Evolutionary conservation across 2,888 invertebrate genomes (phyloP).

Genomic region (Acleris emargana): DNA sequence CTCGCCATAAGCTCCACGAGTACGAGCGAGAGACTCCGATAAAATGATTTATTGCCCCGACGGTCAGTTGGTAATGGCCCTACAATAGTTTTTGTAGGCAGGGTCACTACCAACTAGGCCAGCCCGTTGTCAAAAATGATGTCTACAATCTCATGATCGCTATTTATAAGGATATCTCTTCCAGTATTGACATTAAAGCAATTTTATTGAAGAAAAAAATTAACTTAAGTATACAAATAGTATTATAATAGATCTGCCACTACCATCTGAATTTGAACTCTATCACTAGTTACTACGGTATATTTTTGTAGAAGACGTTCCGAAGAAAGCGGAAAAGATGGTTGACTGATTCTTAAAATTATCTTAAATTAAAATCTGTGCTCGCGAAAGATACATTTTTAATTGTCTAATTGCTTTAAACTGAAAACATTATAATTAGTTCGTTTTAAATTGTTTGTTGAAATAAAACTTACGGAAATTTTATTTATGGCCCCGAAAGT

Average conservation of each 20-base stretch:
- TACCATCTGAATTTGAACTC: background rate
- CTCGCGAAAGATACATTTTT: conserved; percentile 22
- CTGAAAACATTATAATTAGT: background rate
- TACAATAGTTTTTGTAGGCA: too few species aligned
- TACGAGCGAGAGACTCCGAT: too few species aligned
- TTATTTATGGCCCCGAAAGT: too few species aligned
- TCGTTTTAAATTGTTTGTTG: background rate
- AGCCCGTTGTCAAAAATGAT: too few species aligned
- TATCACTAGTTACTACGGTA: background rate
- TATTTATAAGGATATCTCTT: background rate
- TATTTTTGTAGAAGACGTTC: background rate
- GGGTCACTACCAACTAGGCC: too few species aligned
- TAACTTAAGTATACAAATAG: background rate
- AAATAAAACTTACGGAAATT: background rate
- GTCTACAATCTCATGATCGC: too few species aligned
- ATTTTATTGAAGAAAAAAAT: background rate
- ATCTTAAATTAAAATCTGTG: conserved; percentile 21
- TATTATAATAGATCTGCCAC: background rate
- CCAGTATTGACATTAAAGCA: conserved; percentile 2
- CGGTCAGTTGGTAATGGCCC: too few species aligned
- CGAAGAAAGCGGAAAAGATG: conserved; percentile 19
- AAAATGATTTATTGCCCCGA: too few species aligned
- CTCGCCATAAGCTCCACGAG: too few species aligned
- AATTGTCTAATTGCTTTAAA: conserved; percentile 12
- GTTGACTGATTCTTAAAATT: conserved; percentile 17